Percentiles rank a stretch among this genome's conserved stretches.
These are phyloP conservation scores for Trachurus trachurus DNA, from an alignment of 2,797 vertebrate genomes.

Conservation along the genomic window DNA sequence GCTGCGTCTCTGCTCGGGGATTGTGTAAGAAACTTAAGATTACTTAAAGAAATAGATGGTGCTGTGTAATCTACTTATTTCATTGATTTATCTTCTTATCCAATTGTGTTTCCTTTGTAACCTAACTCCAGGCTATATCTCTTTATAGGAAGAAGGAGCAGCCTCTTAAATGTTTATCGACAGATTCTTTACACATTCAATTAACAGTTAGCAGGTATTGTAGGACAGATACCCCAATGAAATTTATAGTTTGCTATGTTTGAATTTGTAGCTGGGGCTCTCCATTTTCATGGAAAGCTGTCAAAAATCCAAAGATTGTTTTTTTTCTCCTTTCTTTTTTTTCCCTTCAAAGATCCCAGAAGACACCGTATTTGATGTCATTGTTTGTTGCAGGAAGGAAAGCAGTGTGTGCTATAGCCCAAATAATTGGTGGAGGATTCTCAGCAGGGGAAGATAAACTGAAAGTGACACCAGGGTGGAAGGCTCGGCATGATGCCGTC, in stretches of 20 bases:
- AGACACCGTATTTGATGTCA: slow-evolving; percentile 72
- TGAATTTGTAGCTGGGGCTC: slow-evolving; percentile 37
- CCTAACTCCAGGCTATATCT: slow-evolving; percentile 70
- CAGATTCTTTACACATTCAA: slow-evolving; percentile 61
- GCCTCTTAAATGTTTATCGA: slow-evolving; percentile 69
- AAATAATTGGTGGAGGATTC: slow-evolving; percentile 80
- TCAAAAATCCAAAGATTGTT: slow-evolving; percentile 55
- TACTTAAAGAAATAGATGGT: slow-evolving; percentile 75
- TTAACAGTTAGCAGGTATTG: slow-evolving; percentile 56
- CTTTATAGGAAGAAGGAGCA: slow-evolving; percentile 59
- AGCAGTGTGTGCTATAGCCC: slow-evolving; percentile 68
- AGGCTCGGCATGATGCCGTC: slow-evolving; percentile 72
- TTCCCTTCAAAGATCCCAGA: slow-evolving; percentile 58
- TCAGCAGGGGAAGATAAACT: slow-evolving; percentile 84
- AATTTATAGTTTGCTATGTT: slow-evolving; percentile 24
- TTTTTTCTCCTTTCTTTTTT: slow-evolving; percentile 43
- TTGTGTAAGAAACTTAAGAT: slow-evolving; percentile 65
- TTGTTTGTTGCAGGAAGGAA: slow-evolving; percentile 66
- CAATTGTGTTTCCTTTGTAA: slow-evolving; percentile 72
- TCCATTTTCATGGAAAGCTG: slow-evolving; percentile 55
- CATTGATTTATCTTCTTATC: slow-evolving; percentile 76
- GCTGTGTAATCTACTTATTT: slow-evolving; percentile 72
- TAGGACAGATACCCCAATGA: slow-evolving; percentile 28
- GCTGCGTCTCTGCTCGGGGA: slow-evolving; percentile 46
- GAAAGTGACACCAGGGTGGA: slow-evolving; percentile 80